phyloP scores from a whole-genome alignment of 2,113 vertebrate species.

The Brachypodius melanocephalos region DNA sequence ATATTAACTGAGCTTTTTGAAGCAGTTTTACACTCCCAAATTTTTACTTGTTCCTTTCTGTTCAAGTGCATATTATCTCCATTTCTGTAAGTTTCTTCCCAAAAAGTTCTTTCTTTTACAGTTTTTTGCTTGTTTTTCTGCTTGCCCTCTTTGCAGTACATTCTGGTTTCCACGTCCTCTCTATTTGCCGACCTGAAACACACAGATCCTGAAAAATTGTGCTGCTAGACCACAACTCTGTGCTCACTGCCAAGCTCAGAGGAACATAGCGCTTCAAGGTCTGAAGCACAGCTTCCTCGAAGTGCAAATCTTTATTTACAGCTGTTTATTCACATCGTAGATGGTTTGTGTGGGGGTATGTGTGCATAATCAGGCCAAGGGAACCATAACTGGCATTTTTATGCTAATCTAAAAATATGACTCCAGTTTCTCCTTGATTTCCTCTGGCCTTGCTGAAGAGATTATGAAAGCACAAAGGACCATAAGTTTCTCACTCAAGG shows the following conservation, averaged over 20 bases:
- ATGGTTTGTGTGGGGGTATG: no score
- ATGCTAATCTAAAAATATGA: not conserved
- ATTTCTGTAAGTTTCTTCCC: not conserved
- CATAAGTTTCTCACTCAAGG: not conserved
- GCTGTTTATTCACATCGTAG: not conserved
- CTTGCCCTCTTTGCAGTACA: not conserved
- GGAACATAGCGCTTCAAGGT: not conserved
- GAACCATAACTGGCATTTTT: not conserved
- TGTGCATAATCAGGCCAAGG: not conserved
- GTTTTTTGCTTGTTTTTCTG: not conserved
- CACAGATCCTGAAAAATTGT: not conserved
- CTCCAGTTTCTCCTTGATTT: not conserved
- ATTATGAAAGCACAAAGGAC: not conserved
- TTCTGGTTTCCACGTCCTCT: not conserved
- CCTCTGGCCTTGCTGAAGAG: not conserved
- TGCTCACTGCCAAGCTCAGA: not conserved
- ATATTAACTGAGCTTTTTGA: not conserved
- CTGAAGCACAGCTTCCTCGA: not conserved
- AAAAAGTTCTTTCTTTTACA: not conserved
- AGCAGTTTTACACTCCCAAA: not conserved
- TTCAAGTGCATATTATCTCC: not conserved
- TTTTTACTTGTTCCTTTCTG: not conserved
- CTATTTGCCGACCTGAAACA: not conserved
- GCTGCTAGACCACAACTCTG: not conserved
- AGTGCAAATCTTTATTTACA: not conserved